Base-by-base conservation (phyloP, 2,888 invertebrate species). In the Palloptera scutellata region DNA sequence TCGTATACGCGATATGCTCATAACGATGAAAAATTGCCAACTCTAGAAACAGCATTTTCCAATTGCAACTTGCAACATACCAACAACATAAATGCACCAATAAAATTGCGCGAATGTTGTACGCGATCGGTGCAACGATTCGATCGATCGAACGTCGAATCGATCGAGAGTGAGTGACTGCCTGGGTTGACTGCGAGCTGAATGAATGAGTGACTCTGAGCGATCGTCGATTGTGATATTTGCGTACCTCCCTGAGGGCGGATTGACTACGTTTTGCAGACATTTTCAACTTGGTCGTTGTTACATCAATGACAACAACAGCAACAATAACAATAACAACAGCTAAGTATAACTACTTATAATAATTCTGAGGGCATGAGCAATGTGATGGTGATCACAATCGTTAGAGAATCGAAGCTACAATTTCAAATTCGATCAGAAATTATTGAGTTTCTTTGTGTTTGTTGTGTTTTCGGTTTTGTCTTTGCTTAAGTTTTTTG, bases 231-330 rank as follows among this genome's bases (percentile, higher is more conserved):
- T 62, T 9, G 13, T 54, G n/a, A 42, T 53, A 64, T 70, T 19
- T 52, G 17, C 42, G 11, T 11, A 40, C 19, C 68, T 12, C 63
- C 75, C 65, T 40, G 54, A 51, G 72, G 76, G 76, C 70, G 68
- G 75, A 64, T 76, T 74, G 76, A 59, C 76, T 76, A 77, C 77
- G 77, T 78, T 78, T 75, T 78, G 75, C 76, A 76, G 78, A 78
- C 76, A 78, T 75, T 78, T 78, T 71, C 70, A 67, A 67, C 66
- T 62, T 63, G 72, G 71, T 69, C 70, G 15, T 11, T 72, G 30
- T 30, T 30, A 6, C 30, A 30, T 4, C 30, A 30, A 30, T 30
- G 6, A 30, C 30, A 30, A 30, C 30, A 30, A 30, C 30, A 40
- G 19, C 43, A 57, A 57, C 57, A 15, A 59, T 12, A 59, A 59